Base-by-base conservation (phyloP, 2,797 vertebrate species). In the Melanotaenia nigrans region DNA sequence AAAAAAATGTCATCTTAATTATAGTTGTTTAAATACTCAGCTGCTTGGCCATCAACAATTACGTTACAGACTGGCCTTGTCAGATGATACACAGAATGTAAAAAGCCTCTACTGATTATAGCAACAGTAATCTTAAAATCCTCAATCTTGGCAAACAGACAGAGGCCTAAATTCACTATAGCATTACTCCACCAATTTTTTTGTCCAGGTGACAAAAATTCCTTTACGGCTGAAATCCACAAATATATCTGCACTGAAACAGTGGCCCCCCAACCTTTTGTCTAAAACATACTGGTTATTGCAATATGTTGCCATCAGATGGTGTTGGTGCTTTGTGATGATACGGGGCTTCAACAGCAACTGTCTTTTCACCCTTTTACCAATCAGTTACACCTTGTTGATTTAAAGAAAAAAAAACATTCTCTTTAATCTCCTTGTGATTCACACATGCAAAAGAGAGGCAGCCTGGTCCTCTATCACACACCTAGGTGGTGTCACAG, bases 131-230 rank as follows among this genome's bases (percentile, higher is more conserved):
- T 47, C 0, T 20, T 40, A 45, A 59, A 54, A 67, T 61, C 38
- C 28, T 60, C 42, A 75, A 75, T 74, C 38, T 67, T 65, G 60
- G 73, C 65, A 77, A 80, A 6, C 5, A 42, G 14, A 47, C 18
- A 16, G 40, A 16, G 42, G 42, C 7, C 18, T n/a, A 25, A 47
- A 47, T 47, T n/a, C 20, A 20, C 45, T 5, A 2, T 9, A 47
- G 45, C 45, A 20, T 47, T n/a, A 20, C 18, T 45, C 42, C 42
- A 20, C 14, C 18, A 32, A 6, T 28, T 45, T 20, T 47, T 47
- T 47, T 47, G 7, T 47, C 18, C 18, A 20, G 2, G 20, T 47
- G 20, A n/a, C 18, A 47, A 20, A 47, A 47, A 47, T 47, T 5
- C 40, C 40, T 20, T n/a, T 49, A 10, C 1, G 9, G 20, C 20